phyloP scores from a whole-genome alignment of 2,888 invertebrate species.

The Cotesia congregata region DNA sequence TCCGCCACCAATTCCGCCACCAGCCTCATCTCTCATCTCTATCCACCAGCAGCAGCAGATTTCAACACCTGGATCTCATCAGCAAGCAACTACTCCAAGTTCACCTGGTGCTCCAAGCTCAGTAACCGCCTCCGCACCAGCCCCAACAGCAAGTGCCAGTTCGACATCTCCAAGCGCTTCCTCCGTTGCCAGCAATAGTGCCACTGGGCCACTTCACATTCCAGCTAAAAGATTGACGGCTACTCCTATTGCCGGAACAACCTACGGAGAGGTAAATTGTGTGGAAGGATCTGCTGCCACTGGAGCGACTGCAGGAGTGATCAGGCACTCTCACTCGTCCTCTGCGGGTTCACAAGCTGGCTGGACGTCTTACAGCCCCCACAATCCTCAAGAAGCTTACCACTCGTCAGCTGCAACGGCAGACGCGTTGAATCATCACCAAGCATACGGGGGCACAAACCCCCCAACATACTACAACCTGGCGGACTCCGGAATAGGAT shows the following conservation, averaged over 20 bases:
- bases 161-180: constrained; percentile 76
- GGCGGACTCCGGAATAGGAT: constrained; percentile 72
- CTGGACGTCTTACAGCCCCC: constrained; percentile 80
- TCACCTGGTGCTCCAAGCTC: constrained; percentile 71
- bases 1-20: constrained; percentile 72
- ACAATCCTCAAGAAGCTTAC: constrained; percentile 69
- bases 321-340: constrained; percentile 77
- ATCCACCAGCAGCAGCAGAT: constrained; percentile 65
- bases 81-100: constrained; percentile 73
- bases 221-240: constrained; percentile 84
- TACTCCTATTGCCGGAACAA: constrained; percentile 72
- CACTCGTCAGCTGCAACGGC: constrained; percentile 72
- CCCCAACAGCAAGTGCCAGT: constrained; percentile 76
- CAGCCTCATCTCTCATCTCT: constrained; percentile 69
- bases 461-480: constrained; percentile 82
- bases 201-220: constrained; percentile 87
- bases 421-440: constrained; percentile 75
- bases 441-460: constrained; percentile 77
- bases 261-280: constrained; percentile 68
- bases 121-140: constrained; percentile 60
- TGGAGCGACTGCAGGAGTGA: constrained; percentile 77
- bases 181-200: constrained; percentile 76
- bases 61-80: constrained; percentile 68
- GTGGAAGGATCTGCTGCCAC: constrained; percentile 72
- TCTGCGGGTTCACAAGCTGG: constrained; percentile 71